These are phyloP conservation scores for Halichoerus grypus DNA, from an alignment of 2,113 vertebrate genomes.

Conservation along the genomic window DNA sequence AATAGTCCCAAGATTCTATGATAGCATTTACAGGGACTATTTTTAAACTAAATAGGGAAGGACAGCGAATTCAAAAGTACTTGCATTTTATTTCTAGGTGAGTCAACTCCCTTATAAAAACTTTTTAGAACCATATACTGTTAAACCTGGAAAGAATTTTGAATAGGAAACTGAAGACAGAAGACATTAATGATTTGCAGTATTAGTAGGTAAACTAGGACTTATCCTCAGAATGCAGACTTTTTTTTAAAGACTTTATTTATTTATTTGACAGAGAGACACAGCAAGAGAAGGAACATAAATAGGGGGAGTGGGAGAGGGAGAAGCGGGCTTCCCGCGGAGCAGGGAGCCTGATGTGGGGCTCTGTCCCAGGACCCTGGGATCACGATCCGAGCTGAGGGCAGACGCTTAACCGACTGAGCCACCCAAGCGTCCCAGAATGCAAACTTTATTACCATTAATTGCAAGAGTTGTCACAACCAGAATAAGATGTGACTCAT, in stretches of 20 bases:
- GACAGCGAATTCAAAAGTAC: not conserved
- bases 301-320: too few species aligned
- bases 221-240: not conserved
- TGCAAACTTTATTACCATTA: conserved; percentile 43
- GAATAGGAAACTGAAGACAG: not conserved
- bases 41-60: conserved; percentile 23
- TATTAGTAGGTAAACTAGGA: conserved; percentile 41
- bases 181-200: not conserved
- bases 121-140: not conserved
- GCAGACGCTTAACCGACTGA: too few species aligned
- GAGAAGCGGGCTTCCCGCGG: too few species aligned
- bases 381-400: too few species aligned
- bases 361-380: too few species aligned
- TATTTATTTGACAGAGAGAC: too few species aligned
- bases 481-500: conserved; percentile 32
- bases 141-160: conserved; percentile 49
- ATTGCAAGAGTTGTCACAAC: not conserved
- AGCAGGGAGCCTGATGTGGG: too few species aligned
- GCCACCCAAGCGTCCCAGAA: not conserved
- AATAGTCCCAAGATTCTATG: not conserved
- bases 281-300: too few species aligned
- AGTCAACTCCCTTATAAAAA: conserved; percentile 17
- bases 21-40: not conserved
- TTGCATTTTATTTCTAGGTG: not conserved
- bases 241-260: too few species aligned